Conservation (phyloP, 2,888 invertebrate genomes). For the Eulithis testata region DNA sequence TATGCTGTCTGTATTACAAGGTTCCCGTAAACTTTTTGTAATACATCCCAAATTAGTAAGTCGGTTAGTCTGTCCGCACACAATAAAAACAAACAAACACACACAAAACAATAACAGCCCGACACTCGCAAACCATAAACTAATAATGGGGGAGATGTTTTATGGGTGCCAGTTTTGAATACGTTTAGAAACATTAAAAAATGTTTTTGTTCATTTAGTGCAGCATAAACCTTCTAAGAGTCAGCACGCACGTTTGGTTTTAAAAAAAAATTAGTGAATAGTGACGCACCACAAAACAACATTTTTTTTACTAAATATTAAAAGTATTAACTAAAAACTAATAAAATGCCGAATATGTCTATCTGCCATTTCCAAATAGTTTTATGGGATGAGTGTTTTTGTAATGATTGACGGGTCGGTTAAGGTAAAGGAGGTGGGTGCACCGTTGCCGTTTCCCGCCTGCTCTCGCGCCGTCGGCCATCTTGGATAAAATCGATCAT, state of each 20-base stretch:
- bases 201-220: slow-evolving; percentile 76
- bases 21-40: slow-evolving; percentile 32
- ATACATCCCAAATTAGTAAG: slow-evolving; percentile 58
- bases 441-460: slow-evolving; percentile 71
- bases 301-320: background rate
- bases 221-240: slow-evolving; percentile 68
- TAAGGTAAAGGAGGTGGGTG: slow-evolving; percentile 71
- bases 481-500: slow-evolving; percentile 82
- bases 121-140: slow-evolving; percentile 81
- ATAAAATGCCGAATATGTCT: background rate
- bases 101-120: slow-evolving; percentile 79
- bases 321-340: no score
- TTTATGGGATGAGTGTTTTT: slow-evolving; percentile 51
- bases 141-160: slow-evolving; percentile 85
- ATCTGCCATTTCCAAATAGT: slow-evolving; percentile 3
- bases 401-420: slow-evolving; percentile 67
- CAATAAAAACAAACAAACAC: slow-evolving; percentile 79
- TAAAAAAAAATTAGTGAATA: slow-evolving; percentile 11
- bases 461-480: slow-evolving; percentile 75
- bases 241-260: slow-evolving; percentile 61
- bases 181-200: slow-evolving; percentile 54
- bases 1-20: slow-evolving; percentile 21
- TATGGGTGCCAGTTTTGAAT: slow-evolving; percentile 82
- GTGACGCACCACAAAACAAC: background rate
- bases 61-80: slow-evolving; percentile 71